These are phyloP conservation scores for Craniophora ligustri DNA, from an alignment of 2,888 invertebrate species.

Conservation along the genomic window DNA sequence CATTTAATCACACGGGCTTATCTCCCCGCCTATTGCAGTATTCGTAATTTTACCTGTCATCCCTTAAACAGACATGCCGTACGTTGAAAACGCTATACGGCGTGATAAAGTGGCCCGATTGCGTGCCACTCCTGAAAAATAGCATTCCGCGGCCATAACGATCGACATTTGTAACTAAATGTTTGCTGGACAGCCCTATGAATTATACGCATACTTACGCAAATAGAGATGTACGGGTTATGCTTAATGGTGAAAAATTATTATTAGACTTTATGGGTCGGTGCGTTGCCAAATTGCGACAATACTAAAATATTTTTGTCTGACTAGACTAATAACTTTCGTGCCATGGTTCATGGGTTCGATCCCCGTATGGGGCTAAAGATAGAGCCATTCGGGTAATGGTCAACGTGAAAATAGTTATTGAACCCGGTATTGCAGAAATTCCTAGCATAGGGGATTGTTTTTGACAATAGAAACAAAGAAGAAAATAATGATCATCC, in stretches of 20 bases:
- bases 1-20: constrained; percentile 63
- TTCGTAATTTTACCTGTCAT: constrained; percentile 64
- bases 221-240: constrained; percentile 26
- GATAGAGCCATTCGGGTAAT: no score
- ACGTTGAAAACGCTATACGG: constrained; percentile 59
- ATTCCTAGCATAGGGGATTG: no score
- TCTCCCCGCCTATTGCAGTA: constrained; percentile 60
- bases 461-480: no score
- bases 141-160: constrained; percentile 52
- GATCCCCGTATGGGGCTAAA: no score
- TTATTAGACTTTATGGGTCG: background rate
- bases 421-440: no score
- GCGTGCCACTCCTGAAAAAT: constrained; percentile 56
- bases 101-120: constrained; percentile 62
- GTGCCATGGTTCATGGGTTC: no score
- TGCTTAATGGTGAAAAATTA: constrained; percentile 25
- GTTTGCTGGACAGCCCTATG: constrained; percentile 51
- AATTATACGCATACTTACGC: constrained; percentile 40
- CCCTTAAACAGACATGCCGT: constrained; percentile 55
- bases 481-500: no score
- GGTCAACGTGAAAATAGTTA: no score
- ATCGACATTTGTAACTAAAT: constrained; percentile 60
- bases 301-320: constrained; percentile 4
- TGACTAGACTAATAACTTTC: no score
- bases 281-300: background rate